Evolutionary conservation across 2,888 invertebrate genomes (phyloP), one percentile per base, ranked within the genome.

Genomic region (Campopleginae sp.): DNA sequence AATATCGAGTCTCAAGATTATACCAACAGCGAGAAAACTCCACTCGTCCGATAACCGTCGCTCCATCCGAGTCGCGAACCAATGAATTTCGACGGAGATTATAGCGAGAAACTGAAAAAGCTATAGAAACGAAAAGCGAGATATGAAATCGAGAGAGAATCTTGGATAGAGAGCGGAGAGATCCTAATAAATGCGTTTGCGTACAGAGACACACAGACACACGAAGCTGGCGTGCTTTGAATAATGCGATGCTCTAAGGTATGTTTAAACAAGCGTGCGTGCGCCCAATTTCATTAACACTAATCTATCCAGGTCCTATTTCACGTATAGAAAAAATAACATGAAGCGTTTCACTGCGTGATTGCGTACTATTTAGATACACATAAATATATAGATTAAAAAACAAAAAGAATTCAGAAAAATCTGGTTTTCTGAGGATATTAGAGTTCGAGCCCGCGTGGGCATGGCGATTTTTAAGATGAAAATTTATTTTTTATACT

Each of bases 221-320:
- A 90, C 90, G 89, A 92, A 90, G 90, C 91, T 91, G 90, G 90
- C 90, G 91, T 90, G 91, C 92, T 91, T 93, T 92, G 92, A 91
- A 91, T 91, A 91, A 85, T 85, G 82, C 75, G 82, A 82, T 82
- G 79, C 89, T 90, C 89, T 88, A 93, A 93, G 93, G 93, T 93
- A 93, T 91, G 93, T 93, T 92, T 86, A 79, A 84, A 80, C 54
- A 74, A 87, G 87, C 88, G 87, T 89, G 91, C 91, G 91, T 90
- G 90, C 91, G 90, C 87, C 89, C 87, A 90, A 87, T 89, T 87
- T 86, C 82, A 83, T 88, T 81, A 75, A 79, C 72, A 74, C 51
- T 63, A 75, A 75, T 63, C 46, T 46, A 46, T 63, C 19, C 33
- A 61, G 75, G 75, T 75, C 46, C 44, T 63, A 63, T 46, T 75